Percentiles rank a stretch among this genome's conserved stretches.
phyloP scores from a whole-genome alignment of 2,888 invertebrate species.

The Chrysotoxum bicinctum region DNA sequence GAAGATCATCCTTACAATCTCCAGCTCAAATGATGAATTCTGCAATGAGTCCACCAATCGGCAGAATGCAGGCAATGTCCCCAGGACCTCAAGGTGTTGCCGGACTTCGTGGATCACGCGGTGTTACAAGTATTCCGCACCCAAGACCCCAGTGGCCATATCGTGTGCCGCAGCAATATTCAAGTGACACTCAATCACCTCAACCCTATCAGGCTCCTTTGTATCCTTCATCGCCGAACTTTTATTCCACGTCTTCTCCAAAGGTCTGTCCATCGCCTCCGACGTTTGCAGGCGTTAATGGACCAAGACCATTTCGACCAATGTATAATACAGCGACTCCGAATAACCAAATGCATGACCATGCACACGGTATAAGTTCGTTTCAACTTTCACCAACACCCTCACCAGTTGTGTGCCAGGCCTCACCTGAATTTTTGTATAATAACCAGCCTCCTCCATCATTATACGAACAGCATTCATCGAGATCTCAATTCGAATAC shows the following conservation, averaged over 20 bases:
- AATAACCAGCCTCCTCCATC: conserved; percentile 83
- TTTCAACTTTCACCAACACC: conserved; percentile 83
- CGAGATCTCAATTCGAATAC: conserved; percentile 77
- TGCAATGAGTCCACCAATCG: conserved; percentile 75
- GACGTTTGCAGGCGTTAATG: conserved; percentile 73
- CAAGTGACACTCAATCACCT: conserved; percentile 79
- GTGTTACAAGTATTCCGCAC: conserved; percentile 83
- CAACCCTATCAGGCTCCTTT: conserved; percentile 80
- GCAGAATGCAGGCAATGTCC: conserved; percentile 81
- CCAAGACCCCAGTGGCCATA: conserved; percentile 86
- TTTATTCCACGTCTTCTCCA: conserved; percentile 48
- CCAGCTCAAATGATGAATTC: conserved; percentile 74
- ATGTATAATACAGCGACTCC: conserved; percentile 80
- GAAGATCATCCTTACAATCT: conserved; percentile 82
- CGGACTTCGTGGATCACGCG: conserved; percentile 82
- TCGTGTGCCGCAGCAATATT: conserved; percentile 78
- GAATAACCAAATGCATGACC: conserved; percentile 80
- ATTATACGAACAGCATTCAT: conserved; percentile 77
- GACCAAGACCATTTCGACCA: conserved; percentile 82
- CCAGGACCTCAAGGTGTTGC: conserved; percentile 82
- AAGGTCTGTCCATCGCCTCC: conserved; percentile 76
- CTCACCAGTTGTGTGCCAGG: conserved; percentile 85
- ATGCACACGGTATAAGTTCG: conserved; percentile 77
- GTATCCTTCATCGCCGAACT: conserved; percentile 75
- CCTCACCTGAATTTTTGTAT: conserved; percentile 85